Percentiles rank a stretch among this genome's conserved stretches.
Conservation (phyloP, 2,797 vertebrate genomes). For the Eidolon dupreanum region DNA sequence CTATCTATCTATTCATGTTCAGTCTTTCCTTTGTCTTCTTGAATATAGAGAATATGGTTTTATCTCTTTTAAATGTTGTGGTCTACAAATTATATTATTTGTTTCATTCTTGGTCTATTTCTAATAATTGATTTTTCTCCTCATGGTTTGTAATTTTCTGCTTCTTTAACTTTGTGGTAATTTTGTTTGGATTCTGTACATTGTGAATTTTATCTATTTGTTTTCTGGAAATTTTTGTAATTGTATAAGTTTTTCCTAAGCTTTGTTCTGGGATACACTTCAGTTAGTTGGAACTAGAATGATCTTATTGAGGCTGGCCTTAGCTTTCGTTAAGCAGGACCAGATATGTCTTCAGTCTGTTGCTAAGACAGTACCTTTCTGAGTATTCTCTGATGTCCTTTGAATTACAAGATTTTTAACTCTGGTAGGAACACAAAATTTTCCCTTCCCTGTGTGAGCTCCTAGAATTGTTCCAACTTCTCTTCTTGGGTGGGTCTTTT, state of each 20-base stretch:
- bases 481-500: background rate
- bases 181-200: conserved; percentile 14
- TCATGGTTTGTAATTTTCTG: background rate
- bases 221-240: background rate
- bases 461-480: background rate
- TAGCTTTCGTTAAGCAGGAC: background rate
- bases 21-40: background rate
- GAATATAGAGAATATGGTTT: background rate
- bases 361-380: background rate
- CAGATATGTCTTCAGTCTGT: background rate
- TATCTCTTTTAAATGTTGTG: background rate
- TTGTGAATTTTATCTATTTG: background rate
- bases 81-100: background rate
- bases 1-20: background rate
- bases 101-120: background rate
- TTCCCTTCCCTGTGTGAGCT: background rate
- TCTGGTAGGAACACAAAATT: background rate
- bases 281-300: background rate
- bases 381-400: background rate
- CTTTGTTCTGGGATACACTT: background rate
- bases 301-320: background rate
- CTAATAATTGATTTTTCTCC: background rate
- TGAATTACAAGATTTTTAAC: background rate
- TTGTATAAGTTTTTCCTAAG: background rate
- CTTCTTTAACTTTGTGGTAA: background rate